Evolutionary conservation across 2,888 invertebrate genomes (phyloP).

Genomic region (Coleophora flavipennella): DNA sequence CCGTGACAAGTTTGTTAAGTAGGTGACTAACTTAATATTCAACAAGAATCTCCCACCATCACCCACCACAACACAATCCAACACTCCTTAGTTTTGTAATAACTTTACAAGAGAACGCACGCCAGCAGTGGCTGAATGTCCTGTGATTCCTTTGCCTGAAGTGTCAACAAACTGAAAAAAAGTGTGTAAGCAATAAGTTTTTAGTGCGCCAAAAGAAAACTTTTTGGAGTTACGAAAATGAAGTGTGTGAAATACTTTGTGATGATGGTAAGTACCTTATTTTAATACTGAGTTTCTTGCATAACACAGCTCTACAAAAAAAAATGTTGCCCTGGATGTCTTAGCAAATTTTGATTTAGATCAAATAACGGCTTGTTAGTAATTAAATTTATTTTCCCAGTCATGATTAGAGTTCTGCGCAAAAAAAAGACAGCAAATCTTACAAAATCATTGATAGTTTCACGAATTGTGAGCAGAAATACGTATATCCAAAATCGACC

Average conservation of each 20-base stretch:
- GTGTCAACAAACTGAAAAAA: not conserved
- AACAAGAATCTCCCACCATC: conserved; percentile 15
- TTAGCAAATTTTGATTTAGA: too few species aligned
- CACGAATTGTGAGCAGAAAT: too few species aligned
- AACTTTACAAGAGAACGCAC: conserved; percentile 23
- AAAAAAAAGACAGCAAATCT: too few species aligned
- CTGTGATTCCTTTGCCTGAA: conserved; percentile 1
- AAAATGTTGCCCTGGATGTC: too few species aligned
- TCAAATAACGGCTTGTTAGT: too few species aligned
- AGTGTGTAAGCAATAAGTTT: conserved; percentile 1
- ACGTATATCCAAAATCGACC: too few species aligned
- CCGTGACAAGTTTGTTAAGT: conserved; percentile 19
- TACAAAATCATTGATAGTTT: too few species aligned
- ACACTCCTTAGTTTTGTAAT: conserved; percentile 28
- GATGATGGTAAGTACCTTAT: conserved; percentile 23
- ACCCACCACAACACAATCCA: conserved; percentile 5
- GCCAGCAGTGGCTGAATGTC: conserved; percentile 15
- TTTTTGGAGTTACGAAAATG: conserved; percentile 15
- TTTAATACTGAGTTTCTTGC: not conserved
- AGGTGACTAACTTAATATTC: conserved; percentile 41
- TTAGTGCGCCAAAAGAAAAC: conserved; percentile 11
- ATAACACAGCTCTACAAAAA: too few species aligned
- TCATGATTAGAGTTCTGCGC: too few species aligned
- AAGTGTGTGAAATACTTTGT: conserved; percentile 23
- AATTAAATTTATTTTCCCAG: too few species aligned